Conservation (phyloP, 2,888 invertebrate species). For the Eulithis prunata region DNA sequence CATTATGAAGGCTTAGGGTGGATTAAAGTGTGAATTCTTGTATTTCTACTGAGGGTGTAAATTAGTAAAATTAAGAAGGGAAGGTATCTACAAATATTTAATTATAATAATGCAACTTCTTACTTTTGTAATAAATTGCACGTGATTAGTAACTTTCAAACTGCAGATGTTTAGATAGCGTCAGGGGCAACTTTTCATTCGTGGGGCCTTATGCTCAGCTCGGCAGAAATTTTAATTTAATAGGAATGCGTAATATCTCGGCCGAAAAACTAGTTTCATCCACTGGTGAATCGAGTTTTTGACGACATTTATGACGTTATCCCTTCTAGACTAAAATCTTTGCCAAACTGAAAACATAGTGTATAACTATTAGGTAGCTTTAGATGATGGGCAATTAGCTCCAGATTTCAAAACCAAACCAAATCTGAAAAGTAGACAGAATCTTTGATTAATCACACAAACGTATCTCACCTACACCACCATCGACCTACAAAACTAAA, state of each 20-base stretch:
- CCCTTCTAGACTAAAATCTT: too few relatives aligned
- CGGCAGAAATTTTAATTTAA: too few relatives aligned
- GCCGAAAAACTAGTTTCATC: too few relatives aligned
- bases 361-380: too few relatives aligned
- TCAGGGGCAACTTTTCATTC: not conserved
- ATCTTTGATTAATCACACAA: constrained; percentile 21
- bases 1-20: constrained; percentile 48
- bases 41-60: constrained; percentile 37
- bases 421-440: not conserved
- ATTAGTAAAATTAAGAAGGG: constrained; percentile 27
- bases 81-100: constrained; percentile 17
- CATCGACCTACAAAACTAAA: constrained; percentile 30
- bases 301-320: too few relatives aligned
- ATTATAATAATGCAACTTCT: constrained; percentile 6
- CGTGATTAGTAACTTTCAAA: constrained; percentile 14
- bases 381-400: too few relatives aligned
- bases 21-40: constrained; percentile 45
- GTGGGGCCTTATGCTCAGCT: not conserved
- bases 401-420: too few relatives aligned
- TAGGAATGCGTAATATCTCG: too few relatives aligned
- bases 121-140: constrained; percentile 8
- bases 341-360: not conserved
- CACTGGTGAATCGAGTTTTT: too few relatives aligned
- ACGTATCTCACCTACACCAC: constrained; percentile 18
- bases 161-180: not conserved